Evolutionary conservation across 2,113 vertebrate genomes (phyloP).

Genomic region (Cyanoramphus novaezelandiae): DNA sequence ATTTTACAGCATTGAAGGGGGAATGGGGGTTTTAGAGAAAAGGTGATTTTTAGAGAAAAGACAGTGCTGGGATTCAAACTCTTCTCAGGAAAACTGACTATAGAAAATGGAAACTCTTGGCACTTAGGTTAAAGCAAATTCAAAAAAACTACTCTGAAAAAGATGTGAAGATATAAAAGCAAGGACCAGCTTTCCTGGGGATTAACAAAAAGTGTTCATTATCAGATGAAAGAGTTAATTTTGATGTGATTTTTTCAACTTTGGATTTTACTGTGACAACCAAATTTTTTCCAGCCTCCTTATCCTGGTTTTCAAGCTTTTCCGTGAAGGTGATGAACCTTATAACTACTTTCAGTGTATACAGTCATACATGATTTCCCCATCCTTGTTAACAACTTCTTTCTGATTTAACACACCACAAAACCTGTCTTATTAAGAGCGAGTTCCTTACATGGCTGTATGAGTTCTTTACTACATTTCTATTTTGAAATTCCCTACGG

Average conservation of each 20-base stretch:
- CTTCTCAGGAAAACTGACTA: background rate
- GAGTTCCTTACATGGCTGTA: background rate
- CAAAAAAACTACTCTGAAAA: background rate
- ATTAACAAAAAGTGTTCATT: background rate
- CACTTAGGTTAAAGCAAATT: background rate
- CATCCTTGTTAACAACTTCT: background rate
- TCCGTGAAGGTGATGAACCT: background rate
- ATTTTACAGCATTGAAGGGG: background rate
- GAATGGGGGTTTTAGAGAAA: background rate
- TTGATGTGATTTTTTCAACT: background rate
- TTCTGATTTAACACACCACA: background rate
- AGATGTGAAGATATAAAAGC: background rate
- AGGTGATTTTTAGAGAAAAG: background rate
- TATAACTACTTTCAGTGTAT: background rate
- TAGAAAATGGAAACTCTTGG: background rate
- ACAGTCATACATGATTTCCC: background rate
- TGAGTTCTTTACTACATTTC: background rate
- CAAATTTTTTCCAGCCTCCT: background rate
- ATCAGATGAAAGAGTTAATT: background rate
- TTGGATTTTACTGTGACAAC: background rate
- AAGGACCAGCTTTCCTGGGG: background rate
- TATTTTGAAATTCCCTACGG: background rate
- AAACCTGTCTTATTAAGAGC: background rate
- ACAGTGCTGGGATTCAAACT: background rate
- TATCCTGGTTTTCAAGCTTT: background rate